Percentiles rank a stretch among this genome's conserved stretches.
These are phyloP conservation scores for Eudasyphora cyanicolor DNA, from an alignment of 2,888 invertebrate genomes.

Conservation along the genomic window DNA sequence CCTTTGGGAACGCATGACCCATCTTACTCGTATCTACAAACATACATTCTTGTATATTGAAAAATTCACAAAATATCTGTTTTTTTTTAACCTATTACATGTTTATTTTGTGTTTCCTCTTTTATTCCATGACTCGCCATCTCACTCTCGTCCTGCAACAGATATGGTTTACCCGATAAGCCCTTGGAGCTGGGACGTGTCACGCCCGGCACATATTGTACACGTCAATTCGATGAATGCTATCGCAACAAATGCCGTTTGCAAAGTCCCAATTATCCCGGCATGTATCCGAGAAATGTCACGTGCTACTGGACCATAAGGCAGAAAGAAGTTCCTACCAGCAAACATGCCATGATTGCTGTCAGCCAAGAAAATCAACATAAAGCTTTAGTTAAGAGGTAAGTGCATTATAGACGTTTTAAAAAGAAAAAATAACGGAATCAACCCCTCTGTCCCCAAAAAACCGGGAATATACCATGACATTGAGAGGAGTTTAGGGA, in stretches of 20 bases:
- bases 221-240: slow-evolving; percentile 92
- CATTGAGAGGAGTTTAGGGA: no score
- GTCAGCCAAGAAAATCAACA: slow-evolving; percentile 89
- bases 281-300: slow-evolving; percentile 90
- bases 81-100: slow-evolving; percentile 47
- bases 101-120: slow-evolving; percentile 41
- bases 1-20: background rate
- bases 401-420: slow-evolving; percentile 64
- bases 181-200: slow-evolving; percentile 91
- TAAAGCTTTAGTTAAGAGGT: slow-evolving; percentile 80
- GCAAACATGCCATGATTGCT: slow-evolving; percentile 95
- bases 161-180: slow-evolving; percentile 88
- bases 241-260: slow-evolving; percentile 91
- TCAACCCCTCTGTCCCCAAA: no score
- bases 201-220: slow-evolving; percentile 91
- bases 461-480: no score
- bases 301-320: slow-evolving; percentile 94
- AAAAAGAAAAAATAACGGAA: background rate
- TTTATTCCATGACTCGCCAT: no score
- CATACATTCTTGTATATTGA: no score
- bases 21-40: no score
- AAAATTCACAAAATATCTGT: slow-evolving; percentile 19
- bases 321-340: slow-evolving; percentile 91
- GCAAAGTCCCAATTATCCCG: slow-evolving; percentile 95
- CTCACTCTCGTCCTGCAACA: slow-evolving; percentile 65